phyloP scores from a whole-genome alignment of 2,888 invertebrate species.

The Papilio gigon region DNA sequence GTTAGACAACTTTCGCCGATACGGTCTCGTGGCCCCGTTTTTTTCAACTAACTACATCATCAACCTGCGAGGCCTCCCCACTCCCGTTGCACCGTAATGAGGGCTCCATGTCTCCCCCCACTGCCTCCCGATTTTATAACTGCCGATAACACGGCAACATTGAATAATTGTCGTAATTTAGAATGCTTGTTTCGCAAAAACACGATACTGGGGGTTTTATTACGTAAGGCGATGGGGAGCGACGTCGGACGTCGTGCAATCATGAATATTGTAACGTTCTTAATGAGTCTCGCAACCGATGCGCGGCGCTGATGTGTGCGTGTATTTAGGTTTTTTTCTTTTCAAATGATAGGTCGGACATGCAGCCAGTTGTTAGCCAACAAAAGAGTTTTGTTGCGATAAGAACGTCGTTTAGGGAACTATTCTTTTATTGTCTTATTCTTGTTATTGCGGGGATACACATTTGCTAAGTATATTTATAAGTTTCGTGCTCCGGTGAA shows the following conservation, averaged over 20 bases:
- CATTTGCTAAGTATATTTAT: conserved; percentile 34
- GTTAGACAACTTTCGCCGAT: conserved; percentile 44
- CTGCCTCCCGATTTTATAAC: conserved; percentile 72
- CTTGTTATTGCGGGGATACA: conserved; percentile 29
- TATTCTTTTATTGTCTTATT: conserved; percentile 25
- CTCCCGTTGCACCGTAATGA: conserved; percentile 67
- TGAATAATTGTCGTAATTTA: conserved; percentile 81
- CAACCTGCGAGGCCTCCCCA: conserved; percentile 47
- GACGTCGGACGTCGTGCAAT: conserved; percentile 48
- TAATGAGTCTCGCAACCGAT: conserved; percentile 36
- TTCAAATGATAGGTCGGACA: conserved; percentile 40
- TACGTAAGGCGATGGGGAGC: conserved; percentile 63
- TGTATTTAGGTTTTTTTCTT: conserved; percentile 35
- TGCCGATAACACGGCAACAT: conserved; percentile 78
- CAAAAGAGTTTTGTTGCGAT: conserved; percentile 39
- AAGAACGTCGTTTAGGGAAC: conserved; percentile 32
- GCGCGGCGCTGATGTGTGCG: conserved; percentile 25
- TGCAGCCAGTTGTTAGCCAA: conserved; percentile 35
- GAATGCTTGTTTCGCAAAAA: conserved; percentile 75
- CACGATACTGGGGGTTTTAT: conserved; percentile 69
- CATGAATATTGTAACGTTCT: conserved; percentile 39
- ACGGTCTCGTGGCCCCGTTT: conserved; percentile 48
- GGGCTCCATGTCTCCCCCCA: conserved; percentile 51
- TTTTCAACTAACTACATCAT: conserved; percentile 52
- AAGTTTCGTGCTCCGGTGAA: conserved; percentile 21